Evolutionary conservation across 2,797 vertebrate species (phyloP).

Genomic region (Microctenopoma steveboyesi): DNA sequence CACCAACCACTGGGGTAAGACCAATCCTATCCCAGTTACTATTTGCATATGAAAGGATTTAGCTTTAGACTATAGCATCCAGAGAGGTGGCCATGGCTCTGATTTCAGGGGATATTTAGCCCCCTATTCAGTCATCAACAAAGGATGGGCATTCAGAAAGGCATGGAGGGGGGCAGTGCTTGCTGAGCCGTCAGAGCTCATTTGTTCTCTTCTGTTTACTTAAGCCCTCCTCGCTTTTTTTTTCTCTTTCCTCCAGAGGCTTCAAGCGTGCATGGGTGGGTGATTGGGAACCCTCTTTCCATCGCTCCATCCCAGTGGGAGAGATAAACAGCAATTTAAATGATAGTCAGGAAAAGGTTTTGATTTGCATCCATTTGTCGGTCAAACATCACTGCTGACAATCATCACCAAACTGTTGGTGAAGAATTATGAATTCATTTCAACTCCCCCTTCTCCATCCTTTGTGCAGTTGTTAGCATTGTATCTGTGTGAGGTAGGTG

Average conservation of each 20-base stretch:
- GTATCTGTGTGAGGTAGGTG: slow-evolving; percentile 14
- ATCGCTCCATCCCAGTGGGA: slow-evolving; percentile 64
- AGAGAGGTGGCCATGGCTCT: slow-evolving; percentile 78
- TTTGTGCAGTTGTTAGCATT: slow-evolving; percentile 29
- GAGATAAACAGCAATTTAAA: slow-evolving; percentile 73
- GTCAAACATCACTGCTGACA: slow-evolving; percentile 80
- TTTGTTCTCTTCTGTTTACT: slow-evolving; percentile 89
- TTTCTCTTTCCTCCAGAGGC: slow-evolving; percentile 74
- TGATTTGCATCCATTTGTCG: slow-evolving; percentile 80
- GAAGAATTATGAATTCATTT: slow-evolving; percentile 37
- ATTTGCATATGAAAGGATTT: slow-evolving; percentile 88
- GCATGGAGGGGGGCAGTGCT: slow-evolving; percentile 75
- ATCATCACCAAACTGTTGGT: slow-evolving; percentile 70
- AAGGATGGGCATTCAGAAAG: slow-evolving; percentile 81
- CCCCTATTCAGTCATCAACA: slow-evolving; percentile 86
- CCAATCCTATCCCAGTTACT: slow-evolving; percentile 63
- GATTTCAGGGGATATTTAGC: slow-evolving; percentile 87
- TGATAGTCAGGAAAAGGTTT: slow-evolving; percentile 67
- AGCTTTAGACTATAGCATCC: slow-evolving; percentile 78
- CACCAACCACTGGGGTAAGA: slow-evolving; percentile 75
- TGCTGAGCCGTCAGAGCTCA: slow-evolving; percentile 82
- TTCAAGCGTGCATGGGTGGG: slow-evolving; percentile 78
- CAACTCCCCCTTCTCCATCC: slow-evolving; percentile 24
- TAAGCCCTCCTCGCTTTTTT: slow-evolving; percentile 78
- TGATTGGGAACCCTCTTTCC: slow-evolving; percentile 72